Evolutionary conservation across 2,797 vertebrate species (phyloP), one percentile per base, ranked within the genome.

Genomic region (Smutsia gigantea): DNA sequence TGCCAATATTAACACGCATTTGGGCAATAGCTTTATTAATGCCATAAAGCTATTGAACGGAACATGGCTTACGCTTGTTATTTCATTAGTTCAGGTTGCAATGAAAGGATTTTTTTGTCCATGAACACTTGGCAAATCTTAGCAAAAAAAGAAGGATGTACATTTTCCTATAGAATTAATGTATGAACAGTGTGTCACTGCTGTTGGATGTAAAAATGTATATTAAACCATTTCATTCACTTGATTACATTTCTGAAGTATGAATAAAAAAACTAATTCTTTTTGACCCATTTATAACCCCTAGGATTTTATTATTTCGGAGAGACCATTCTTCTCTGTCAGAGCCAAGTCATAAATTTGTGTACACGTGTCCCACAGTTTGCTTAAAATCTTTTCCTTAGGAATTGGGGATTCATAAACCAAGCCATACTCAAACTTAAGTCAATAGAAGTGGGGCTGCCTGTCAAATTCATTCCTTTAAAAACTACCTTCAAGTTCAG

Each of bases 161-260:
- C 98, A 98, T 99, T 98, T 99, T 98, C 97, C 98, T 98, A 98
- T 96, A 98, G 98, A 98, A 97, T 98, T 97, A 98, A 99, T 99
- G 99, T 99, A 98, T 98, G 97, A 98, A 98, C 98, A 99, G 98
- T 98, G 98, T 99, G 98, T 98, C 98, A 98, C 98, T 99, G 98
- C 96, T 98, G 97, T 98, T 98, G 98, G 98, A 98, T 99, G 98
- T 99, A 99, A 98, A 99, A 99, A 98, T 99, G 99, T 99, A 99
- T 98, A 99, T 99, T 98, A 98, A 99, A 98, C 91, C 98, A 98
- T 99, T 98, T 99, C 98, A 98, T 99, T 98, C 98, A 98, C 97
- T 98, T 99, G 98, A 97, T 98, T 98, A 98, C 98, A 19, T 99
- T 99, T 99, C 98, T 99, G 98, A 98, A 99, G 97, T 99, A 98